phyloP scores from a whole-genome alignment of 30 jellyfish, hydroid and myxozoan species.

The Cassiopea andromeda region DNA sequence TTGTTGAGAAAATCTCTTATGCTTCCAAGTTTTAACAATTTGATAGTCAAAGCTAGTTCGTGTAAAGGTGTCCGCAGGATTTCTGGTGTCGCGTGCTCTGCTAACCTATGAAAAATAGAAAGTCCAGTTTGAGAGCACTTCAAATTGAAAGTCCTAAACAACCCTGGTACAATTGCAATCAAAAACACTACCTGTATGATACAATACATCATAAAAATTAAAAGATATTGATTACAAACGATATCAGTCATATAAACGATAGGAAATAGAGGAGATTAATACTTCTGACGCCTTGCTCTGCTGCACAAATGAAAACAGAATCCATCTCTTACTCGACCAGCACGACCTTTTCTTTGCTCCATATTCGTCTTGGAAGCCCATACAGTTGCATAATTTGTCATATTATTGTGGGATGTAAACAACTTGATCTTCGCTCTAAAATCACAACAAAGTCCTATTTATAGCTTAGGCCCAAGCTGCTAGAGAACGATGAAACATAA shows the following conservation, averaged over 20 bases:
- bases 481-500: no score
- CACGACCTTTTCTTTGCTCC: slow-evolving; percentile 95
- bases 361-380: slow-evolving; percentile 95
- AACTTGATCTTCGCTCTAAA: slow-evolving; percentile 90
- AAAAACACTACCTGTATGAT: no score
- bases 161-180: no score
- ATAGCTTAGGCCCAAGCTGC: no score
- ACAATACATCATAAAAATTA: no score
- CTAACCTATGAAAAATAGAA: slow-evolving; percentile 51
- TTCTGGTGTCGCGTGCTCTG: slow-evolving; percentile 97
- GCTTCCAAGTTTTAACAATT: slow-evolving; percentile 85
- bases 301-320: slow-evolving; percentile 91
- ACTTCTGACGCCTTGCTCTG: slow-evolving; percentile 85
- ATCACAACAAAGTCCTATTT: neutral
- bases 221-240: no score
- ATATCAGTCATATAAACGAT: no score
- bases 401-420: slow-evolving; percentile 92
- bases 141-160: no score
- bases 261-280: neutral
- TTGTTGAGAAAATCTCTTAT: slow-evolving; percentile 82
- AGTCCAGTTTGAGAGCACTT: no score
- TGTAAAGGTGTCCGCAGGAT: slow-evolving; percentile 96
- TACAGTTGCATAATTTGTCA: slow-evolving; percentile 95
- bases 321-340: slow-evolving; percentile 97
- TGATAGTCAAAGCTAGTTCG: slow-evolving; percentile 78